These are phyloP conservation scores for Pseudococcus longispinus DNA, from an alignment of 2,888 invertebrate genomes.

Conservation along the genomic window DNA sequence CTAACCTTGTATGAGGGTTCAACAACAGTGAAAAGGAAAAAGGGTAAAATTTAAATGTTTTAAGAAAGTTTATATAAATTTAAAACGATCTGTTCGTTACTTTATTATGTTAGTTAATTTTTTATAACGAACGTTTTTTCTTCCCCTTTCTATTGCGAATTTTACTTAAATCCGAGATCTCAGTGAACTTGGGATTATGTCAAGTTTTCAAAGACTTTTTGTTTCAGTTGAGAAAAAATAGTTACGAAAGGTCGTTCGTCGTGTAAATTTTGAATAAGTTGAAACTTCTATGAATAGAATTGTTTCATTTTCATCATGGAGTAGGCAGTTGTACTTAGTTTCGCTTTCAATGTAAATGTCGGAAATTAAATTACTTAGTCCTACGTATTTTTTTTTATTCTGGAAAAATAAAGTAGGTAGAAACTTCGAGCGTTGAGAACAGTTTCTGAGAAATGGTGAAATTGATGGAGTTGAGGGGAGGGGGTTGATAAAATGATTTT, in stretches of 20 bases:
- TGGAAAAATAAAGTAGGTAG: not conserved
- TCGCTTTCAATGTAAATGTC: not conserved
- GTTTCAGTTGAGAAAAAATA: not conserved
- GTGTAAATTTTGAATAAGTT: not conserved
- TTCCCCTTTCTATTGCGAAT: not conserved
- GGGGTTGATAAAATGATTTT: no score
- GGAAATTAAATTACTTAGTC: not conserved
- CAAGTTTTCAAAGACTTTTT: not conserved
- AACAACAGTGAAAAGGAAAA: not conserved
- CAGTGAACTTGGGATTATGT: not conserved
- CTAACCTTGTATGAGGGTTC: not conserved
- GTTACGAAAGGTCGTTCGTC: not conserved
- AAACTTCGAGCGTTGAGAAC: not conserved
- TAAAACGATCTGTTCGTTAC: not conserved
- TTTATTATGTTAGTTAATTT: not conserved
- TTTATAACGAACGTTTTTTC: not conserved
- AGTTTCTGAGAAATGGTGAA: not conserved
- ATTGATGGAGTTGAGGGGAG: not conserved
- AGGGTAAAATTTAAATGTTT: slow-evolving; percentile 1
- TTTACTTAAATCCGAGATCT: not conserved
- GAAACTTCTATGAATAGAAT: not conserved
- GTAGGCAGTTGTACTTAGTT: not conserved
- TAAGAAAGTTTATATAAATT: not conserved
- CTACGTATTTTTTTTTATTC: not conserved
- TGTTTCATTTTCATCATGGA: not conserved